Conservation (phyloP, 2,797 vertebrate genomes). For the Acestrorhynchus altus region DNA sequence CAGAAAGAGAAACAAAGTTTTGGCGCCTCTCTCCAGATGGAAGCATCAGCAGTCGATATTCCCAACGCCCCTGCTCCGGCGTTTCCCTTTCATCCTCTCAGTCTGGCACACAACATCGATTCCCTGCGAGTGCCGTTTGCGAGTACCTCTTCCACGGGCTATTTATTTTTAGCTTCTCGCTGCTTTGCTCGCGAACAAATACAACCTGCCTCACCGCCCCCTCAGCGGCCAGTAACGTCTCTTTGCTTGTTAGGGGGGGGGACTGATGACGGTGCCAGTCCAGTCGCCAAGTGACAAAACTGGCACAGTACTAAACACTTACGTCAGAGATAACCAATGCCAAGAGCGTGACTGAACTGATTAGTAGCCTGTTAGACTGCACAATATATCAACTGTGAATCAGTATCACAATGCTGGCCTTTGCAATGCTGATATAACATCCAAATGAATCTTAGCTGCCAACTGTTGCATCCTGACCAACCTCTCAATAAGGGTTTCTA, state of each 20-base stretch:
- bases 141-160: conserved; percentile 63
- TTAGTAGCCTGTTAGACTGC: neutral
- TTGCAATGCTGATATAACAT: neutral
- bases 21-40: conserved; percentile 42
- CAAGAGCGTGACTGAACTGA: neutral
- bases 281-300: neutral
- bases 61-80: conserved; percentile 44
- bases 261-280: conserved; percentile 33
- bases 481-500: too few species aligned
- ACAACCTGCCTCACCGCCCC: conserved; percentile 42
- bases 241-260: conserved; percentile 33
- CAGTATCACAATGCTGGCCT: too few species aligned
- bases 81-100: conserved; percentile 59
- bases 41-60: conserved; percentile 61
- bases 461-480: neutral
- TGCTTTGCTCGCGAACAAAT: conserved; percentile 60
- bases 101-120: conserved; percentile 67
- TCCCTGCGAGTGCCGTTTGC: conserved; percentile 62
- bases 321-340: conserved; percentile 5
- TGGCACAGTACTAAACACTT: neutral
- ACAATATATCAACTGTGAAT: too few species aligned
- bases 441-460: too few species aligned
- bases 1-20: neutral
- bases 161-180: conserved; percentile 74
- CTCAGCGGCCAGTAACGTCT: conserved; percentile 51